Base-by-base conservation (phyloP, 2,888 invertebrate species). In the Gasteruption jaculator region DNA sequence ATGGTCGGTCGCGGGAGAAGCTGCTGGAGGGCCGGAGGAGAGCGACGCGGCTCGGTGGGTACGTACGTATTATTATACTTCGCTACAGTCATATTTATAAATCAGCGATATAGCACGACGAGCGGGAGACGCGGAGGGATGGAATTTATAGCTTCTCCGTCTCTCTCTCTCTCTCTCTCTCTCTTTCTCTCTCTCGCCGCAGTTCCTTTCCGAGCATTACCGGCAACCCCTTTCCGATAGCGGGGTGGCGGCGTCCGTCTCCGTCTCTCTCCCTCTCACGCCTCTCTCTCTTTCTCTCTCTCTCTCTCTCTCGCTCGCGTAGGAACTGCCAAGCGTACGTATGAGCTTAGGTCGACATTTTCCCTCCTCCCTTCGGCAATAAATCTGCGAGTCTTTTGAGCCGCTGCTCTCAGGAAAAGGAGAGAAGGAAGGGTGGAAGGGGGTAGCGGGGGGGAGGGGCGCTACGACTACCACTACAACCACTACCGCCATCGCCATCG, bases 31-130 rank as follows among this genome's bases (percentile, higher is more conserved):
- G 35, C 34, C 18, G 24, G 31, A 30, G 26, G 43, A 32, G 37
- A 34, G 45, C 51, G 58, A 54, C 57, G 56, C 55, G 57, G 54
- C 56, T 60, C 56, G 60, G 57, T 61, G 60, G 56, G 58, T 63
- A 60, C 61, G 56, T 64, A 63, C 60, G 65, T 67, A 68, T 70
- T 69, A 68, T 71, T 71, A 71, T 71, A 68, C 69, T 66, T 70
- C 61, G 65, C 68, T 67, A 66, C 68, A 71, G 68, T 71, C 71
- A 71, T 72, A 72, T 72, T 72, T 72, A 72, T 72, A 72, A 72
- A 72, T 72, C 72, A 72, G 64, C 71, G 64, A 71, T 71, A 71
- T 65, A 69, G 63, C 61, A 64, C 63, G 65, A 63, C 61, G 61
- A 60, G 64, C 60, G 60, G 59, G 60, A 55, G 66, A 65, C 61